Evolutionary conservation across 2,888 invertebrate genomes (phyloP).

Genomic region (Philereme vetulata): DNA sequence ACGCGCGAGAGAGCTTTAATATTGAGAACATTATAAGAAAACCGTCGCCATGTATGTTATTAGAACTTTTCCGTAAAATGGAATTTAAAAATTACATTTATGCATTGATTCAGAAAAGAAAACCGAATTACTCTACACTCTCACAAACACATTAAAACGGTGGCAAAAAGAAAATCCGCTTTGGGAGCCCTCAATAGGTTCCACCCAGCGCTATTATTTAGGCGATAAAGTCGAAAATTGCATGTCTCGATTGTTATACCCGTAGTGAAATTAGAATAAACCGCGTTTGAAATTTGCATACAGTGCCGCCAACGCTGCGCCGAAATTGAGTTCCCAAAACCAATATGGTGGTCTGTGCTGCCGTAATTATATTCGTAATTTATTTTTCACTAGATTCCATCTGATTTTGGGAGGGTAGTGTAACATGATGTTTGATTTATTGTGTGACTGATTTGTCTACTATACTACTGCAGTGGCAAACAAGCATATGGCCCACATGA

Average conservation of each 20-base stretch:
- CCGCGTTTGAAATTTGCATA: constrained; percentile 56
- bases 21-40: constrained; percentile 8
- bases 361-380: constrained; percentile 12
- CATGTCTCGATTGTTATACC: constrained; percentile 24
- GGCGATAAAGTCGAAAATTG: constrained; percentile 29
- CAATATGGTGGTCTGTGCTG: constrained; percentile 50
- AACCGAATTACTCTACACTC: constrained; percentile 23
- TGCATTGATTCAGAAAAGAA: constrained; percentile 22
- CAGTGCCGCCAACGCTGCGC: constrained; percentile 46
- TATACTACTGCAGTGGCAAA: too few relatives aligned
- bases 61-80: background rate
- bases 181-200: constrained; percentile 21
- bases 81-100: constrained; percentile 3
- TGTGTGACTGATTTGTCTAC: too few relatives aligned
- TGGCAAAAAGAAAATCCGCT: constrained; percentile 34
- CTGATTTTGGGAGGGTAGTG: background rate
- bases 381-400: constrained; percentile 17
- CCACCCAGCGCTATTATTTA: constrained; percentile 21
- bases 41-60: constrained; percentile 1
- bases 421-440: background rate
- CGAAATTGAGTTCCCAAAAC: constrained; percentile 61
- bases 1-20: constrained; percentile 10
- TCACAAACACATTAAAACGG: constrained; percentile 38
- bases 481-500: too few relatives aligned
- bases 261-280: constrained; percentile 51